A percentile compares a stretch with the other conserved stretches of the same genome.
These are phyloP conservation scores for Corella eumyota DNA, from an alignment of 23 tunicate species.

Conservation along the genomic window DNA sequence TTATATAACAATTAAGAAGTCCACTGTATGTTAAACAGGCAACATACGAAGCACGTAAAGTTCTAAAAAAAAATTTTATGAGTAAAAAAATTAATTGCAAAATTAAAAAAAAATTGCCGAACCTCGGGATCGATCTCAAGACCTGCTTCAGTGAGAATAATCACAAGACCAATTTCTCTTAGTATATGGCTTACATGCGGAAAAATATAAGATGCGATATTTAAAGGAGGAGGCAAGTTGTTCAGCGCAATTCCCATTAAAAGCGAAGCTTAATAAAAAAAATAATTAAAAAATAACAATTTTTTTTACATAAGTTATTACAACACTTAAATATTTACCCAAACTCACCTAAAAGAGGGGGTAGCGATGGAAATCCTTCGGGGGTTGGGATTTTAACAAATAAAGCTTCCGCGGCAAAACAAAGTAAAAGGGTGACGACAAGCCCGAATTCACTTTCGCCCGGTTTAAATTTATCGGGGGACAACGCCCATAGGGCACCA, in stretches of 20 bases:
- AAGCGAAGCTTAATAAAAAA: slow-evolving; percentile 90
- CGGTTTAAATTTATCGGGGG: slow-evolving; percentile 45
- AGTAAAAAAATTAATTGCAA: no score
- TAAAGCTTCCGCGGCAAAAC: slow-evolving; percentile 47
- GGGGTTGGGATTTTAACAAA: slow-evolving; percentile 70
- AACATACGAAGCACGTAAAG: no score
- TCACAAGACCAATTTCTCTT: slow-evolving; percentile 42
- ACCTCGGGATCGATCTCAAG: slow-evolving; percentile 82
- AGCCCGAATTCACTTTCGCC: slow-evolving; percentile 31
- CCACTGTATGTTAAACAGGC: no score
- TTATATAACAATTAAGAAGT: no score
- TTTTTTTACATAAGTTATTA: no score
- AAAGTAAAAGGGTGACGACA: slow-evolving; percentile 45
- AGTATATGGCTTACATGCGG: slow-evolving; percentile 24
- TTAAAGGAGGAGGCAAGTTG: slow-evolving; percentile 61
- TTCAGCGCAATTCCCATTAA: slow-evolving; percentile 52
- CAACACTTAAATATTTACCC: no score
- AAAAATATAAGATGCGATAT: slow-evolving; percentile 39
- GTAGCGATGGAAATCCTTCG: slow-evolving; percentile 55
- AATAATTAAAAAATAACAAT: no score
- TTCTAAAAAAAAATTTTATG: no score
- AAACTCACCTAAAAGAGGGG: slow-evolving; percentile 56
- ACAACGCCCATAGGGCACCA: slow-evolving; percentile 46
- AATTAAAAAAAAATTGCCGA: no score
- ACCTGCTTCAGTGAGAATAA: slow-evolving; percentile 78